phyloP scores from a whole-genome alignment of 2,797 vertebrate genomes.

The Sebastes taczanowskii region DNA sequence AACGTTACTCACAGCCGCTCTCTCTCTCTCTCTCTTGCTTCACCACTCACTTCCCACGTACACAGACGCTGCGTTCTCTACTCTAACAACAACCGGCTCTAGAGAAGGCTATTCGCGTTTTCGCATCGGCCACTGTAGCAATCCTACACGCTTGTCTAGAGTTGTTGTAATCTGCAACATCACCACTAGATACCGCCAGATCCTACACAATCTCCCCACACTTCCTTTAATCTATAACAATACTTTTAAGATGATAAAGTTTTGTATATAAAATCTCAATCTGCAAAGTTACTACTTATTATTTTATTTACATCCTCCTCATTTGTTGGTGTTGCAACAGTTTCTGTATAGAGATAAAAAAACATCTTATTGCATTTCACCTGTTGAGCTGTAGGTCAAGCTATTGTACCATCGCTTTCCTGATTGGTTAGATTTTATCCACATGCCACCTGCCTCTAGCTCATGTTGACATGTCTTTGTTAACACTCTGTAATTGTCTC shows the following conservation, averaged over 20 bases:
- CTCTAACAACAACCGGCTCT: too few species aligned
- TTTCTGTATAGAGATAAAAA: background rate
- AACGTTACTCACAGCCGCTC: too few species aligned
- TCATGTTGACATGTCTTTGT: background rate
- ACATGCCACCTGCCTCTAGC: background rate
- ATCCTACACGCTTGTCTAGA: too few species aligned
- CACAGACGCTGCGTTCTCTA: too few species aligned
- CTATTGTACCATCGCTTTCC: background rate
- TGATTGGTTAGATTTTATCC: background rate
- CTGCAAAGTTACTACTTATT: background rate
- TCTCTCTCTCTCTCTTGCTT: too few species aligned
- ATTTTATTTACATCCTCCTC: too few species aligned
- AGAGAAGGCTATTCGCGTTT: too few species aligned
- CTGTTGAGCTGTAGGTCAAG: background rate
- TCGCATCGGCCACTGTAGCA: too few species aligned
- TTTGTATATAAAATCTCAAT: background rate
- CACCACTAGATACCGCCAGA: too few species aligned
- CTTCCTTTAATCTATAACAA: background rate
- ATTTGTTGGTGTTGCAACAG: background rate
- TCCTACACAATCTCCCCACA: too few species aligned
- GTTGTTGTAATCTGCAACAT: too few species aligned
- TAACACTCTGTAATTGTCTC: slow-evolving; percentile 14
- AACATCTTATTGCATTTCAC: background rate
- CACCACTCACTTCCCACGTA: too few species aligned
- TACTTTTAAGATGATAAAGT: background rate